Evolutionary conservation across 2,888 invertebrate genomes (phyloP).

Genomic region (Macaria liturata): DNA sequence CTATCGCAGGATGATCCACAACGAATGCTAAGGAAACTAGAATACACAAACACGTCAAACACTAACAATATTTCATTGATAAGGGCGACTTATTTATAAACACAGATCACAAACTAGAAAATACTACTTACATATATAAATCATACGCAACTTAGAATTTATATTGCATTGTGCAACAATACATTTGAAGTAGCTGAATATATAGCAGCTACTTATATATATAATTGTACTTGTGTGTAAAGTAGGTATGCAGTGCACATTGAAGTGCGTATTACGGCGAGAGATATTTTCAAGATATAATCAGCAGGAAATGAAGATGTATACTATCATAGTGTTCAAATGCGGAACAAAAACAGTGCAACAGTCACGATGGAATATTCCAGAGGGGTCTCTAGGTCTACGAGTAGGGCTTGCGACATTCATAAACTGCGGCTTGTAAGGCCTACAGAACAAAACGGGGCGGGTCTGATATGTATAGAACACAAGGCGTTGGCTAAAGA

Average conservation of each 20-base stretch:
- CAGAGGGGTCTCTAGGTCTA: conserved; percentile 67
- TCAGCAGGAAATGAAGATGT: conserved; percentile 34
- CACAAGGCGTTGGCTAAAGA: background rate
- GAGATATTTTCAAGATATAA: too few relatives aligned
- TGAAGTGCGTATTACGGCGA: too few relatives aligned
- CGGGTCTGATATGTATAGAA: too few relatives aligned
- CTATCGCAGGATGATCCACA: conserved; percentile 9
- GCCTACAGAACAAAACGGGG: background rate
- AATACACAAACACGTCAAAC: background rate
- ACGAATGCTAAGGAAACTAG: conserved; percentile 12
- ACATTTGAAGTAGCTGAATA: too few relatives aligned
- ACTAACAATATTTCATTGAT: conserved; percentile 6
- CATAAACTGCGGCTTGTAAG: conserved; percentile 33
- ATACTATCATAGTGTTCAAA: conserved; percentile 33
- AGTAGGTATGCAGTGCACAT: too few relatives aligned
- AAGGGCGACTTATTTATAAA: conserved; percentile 6
- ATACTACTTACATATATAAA: background rate
- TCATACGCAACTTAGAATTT: conserved; percentile 1
- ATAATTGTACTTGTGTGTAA: background rate
- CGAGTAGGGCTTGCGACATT: conserved; percentile 61
- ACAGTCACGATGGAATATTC: conserved; percentile 57
- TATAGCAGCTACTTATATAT: background rate
- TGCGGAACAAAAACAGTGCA: conserved; percentile 42
- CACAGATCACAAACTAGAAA: conserved; percentile 9
- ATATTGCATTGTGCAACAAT: too few relatives aligned